Evolutionary conservation across 2,797 vertebrate genomes (phyloP), one percentile per base, ranked within the genome.

Genomic region (Diplodus sargus): DNA sequence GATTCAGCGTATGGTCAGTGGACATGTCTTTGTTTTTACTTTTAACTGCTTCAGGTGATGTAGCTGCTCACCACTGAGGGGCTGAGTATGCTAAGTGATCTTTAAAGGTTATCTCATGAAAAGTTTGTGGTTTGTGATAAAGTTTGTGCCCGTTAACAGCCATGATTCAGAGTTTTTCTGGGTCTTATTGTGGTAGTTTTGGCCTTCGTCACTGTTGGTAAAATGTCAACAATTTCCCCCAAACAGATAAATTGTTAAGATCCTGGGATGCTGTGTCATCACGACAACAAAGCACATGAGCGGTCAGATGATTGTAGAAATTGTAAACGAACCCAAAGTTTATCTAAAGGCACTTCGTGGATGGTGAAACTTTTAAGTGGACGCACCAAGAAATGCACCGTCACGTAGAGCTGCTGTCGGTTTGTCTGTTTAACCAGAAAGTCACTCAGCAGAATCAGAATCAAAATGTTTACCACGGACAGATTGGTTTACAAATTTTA

Each of bases 1-100:
- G 95, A 97, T 79, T 96, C 95, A 0, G 95, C 96, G 34, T 97
- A 96, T 63, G 97, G 97, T 98, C 89, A 97, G 96, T 96, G 82
- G 18, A 69, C 57, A 49, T n/a, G 61, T 69, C 42, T 83, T 75
- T 70, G 7, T 56, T 16, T 76, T 66, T 56, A 5, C 20, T 23
- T 48, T 66, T 49, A 70, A 4, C 73, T 17, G 20, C 56, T 68
- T 48, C 57, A 52, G 34, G 60, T 52, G 59, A 48, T 49, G 54
- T 13, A 75, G 52, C 48, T 15, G 49, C 34, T 60, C 22, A 5
- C 51, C 49, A 18, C 64, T 30, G 39, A 70, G 47, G 3, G 12
- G 39, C 10, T 11, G 3, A 39, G 39, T 39, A 39, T 7, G 39
- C 10, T 3, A 39, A 34, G 30, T 34, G 43, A 3, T 61, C 28